Base-by-base conservation (phyloP, 2,888 invertebrate genomes). In the Scelioninae gen. 2 region DNA sequence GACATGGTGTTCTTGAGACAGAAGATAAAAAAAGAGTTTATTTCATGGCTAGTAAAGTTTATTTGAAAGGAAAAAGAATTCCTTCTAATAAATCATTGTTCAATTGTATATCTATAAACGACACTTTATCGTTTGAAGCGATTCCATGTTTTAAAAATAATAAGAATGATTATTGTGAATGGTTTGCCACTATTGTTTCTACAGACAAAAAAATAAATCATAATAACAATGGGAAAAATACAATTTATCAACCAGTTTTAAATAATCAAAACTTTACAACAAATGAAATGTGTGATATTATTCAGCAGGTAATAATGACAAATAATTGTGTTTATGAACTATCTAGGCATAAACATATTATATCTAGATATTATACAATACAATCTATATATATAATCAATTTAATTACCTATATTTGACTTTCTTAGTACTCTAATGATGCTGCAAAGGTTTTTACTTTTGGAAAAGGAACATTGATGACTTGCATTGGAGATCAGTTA, bases 181-280 rank as follows among this genome's bases (percentile, higher is more conserved):
- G 80, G 79, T 80, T 83, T 61, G 82, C 81, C 3, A 81, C 79
- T 0, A 70, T 77, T 28, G 80, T 78, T 3, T 81, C 76, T 61
- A 77, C 73, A 57, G 81, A 81, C 0, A 74, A 77, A 72, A 73
- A 76, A 16, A 81, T 81, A 10, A 46, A 74, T 33, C 9, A 2
- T 33, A 2, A 10, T n/a, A n/a, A n/a, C n/a, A n/a, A n/a, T n/a
- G 33, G 9, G 10, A 33, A 2, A 33, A 10, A n/a, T 33, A n/a
- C n/a, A n/a, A 10, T 33, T 33, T 33, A n/a, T 7, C 3, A 10
- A 33, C 3, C 2, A 22, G 22, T 22, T 5, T 22, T 4, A 22
- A 22, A 22, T 4, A 5, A 5, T 22, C 5, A 22, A 22, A 22
- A 22, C 2, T 2, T 22, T 4, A 4, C 33, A 2, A 7, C 3